A percentile compares a stretch with the other conserved stretches of the same genome.
phyloP scores from a whole-genome alignment of 2,113 vertebrate genomes.

The Cyphomyrus discorhynchus region DNA sequence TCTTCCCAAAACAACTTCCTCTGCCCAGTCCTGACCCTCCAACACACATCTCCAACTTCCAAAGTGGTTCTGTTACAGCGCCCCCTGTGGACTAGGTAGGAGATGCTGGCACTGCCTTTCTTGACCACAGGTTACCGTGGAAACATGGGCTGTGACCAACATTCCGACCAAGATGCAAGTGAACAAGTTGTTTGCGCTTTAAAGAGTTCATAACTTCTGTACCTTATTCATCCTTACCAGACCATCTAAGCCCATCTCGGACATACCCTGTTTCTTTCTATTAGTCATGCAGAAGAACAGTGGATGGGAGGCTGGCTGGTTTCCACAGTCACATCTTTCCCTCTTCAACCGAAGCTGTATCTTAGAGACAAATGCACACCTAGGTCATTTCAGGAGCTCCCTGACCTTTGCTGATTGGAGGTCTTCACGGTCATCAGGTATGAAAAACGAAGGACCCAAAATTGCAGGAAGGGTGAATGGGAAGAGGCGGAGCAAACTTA shows the following conservation, averaged over 20 bases:
- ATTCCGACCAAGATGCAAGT: background rate
- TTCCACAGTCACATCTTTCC: background rate
- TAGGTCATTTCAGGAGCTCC: background rate
- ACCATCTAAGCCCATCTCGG: background rate
- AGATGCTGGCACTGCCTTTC: background rate
- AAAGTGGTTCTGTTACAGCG: background rate
- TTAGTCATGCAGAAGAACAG: background rate
- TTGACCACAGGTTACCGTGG: background rate
- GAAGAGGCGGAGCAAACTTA: background rate
- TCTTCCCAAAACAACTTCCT: background rate
- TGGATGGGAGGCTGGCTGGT: background rate
- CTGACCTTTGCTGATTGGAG: background rate
- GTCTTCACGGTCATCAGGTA: background rate
- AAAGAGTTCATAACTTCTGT: background rate
- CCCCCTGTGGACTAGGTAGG: background rate
- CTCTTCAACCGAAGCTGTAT: background rate
- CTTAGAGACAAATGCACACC: background rate
- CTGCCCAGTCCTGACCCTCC: background rate
- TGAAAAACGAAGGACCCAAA: background rate
- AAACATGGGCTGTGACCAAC: background rate
- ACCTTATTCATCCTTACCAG: background rate
- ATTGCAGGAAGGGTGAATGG: background rate
- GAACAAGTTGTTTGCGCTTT: background rate
- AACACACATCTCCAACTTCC: background rate
- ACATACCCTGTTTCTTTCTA: background rate